Conservation (phyloP, 2,888 invertebrate species). For the Magallana nippona region DNA sequence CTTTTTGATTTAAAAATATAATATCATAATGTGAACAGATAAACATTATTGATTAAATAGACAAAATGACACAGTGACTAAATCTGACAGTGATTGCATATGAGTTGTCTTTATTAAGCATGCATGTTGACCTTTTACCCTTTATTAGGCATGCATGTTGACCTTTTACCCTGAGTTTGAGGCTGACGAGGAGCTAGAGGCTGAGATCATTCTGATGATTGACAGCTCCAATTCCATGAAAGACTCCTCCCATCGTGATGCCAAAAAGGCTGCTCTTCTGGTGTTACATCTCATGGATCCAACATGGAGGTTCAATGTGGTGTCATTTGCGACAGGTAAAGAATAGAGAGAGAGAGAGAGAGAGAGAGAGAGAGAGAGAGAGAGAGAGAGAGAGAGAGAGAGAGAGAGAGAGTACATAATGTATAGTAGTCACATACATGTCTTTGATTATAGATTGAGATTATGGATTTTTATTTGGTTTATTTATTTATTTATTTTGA, state of each 20-base stretch:
- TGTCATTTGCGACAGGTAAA: conserved; percentile 79
- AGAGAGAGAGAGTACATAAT: too few species aligned
- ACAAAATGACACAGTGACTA: too few species aligned
- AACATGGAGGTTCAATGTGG: conserved; percentile 79
- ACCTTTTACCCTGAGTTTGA: conserved; percentile 81
- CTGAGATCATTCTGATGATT: conserved; percentile 77
- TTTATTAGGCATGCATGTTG: conserved; percentile 81
- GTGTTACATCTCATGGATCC: conserved; percentile 77
- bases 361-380: conserved; percentile 24
- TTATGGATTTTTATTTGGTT: too few species aligned
- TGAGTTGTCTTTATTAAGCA: too few species aligned
- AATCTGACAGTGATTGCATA: too few species aligned
- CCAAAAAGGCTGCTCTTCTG: conserved; percentile 76
- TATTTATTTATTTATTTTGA: too few species aligned
- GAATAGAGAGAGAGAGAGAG: neutral
- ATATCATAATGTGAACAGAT: too few species aligned
- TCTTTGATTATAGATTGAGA: too few species aligned
- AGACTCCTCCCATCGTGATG: conserved; percentile 69
- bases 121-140: too few species aligned
- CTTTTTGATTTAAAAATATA: too few species aligned
- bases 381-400: neutral
- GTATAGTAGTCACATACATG: too few species aligned
- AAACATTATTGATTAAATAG: too few species aligned
- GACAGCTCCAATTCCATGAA: conserved; percentile 81
- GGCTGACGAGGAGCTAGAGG: conserved; percentile 65